Evolutionary conservation across 2,888 invertebrate species (phyloP).

Genomic region (Philonicus albiceps): DNA sequence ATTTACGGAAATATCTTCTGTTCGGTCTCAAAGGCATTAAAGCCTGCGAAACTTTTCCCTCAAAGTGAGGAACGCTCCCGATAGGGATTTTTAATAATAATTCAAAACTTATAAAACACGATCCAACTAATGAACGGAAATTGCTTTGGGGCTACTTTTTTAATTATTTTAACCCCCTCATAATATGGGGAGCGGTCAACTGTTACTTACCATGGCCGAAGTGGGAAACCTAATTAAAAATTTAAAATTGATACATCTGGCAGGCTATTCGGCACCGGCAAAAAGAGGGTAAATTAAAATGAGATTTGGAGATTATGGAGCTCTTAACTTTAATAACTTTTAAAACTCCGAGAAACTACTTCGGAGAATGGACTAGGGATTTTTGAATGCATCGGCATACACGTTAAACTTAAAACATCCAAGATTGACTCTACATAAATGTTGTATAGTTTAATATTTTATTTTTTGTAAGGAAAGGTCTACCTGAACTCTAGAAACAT

Average conservation of each 20-base stretch:
- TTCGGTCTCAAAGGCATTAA: background rate
- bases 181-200: background rate
- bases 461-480: no score
- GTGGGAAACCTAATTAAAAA: conserved; percentile 15
- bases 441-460: no score
- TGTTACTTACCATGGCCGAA: background rate
- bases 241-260: conserved; percentile 33
- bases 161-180: background rate
- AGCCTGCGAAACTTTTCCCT: background rate
- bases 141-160: background rate
- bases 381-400: background rate
- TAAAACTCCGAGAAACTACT: background rate
- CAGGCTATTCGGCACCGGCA: background rate
- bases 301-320: background rate
- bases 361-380: background rate
- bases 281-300: background rate
- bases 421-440: no score
- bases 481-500: no score
- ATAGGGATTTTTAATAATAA: conserved; percentile 18
- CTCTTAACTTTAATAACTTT: conserved; percentile 4
- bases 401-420: background rate
- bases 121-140: conserved; percentile 29
- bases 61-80: background rate
- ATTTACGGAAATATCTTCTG: background rate
- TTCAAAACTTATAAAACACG: background rate